Evolutionary conservation across 2,888 invertebrate genomes (phyloP).

Genomic region (Lepas anatifera): DNA sequence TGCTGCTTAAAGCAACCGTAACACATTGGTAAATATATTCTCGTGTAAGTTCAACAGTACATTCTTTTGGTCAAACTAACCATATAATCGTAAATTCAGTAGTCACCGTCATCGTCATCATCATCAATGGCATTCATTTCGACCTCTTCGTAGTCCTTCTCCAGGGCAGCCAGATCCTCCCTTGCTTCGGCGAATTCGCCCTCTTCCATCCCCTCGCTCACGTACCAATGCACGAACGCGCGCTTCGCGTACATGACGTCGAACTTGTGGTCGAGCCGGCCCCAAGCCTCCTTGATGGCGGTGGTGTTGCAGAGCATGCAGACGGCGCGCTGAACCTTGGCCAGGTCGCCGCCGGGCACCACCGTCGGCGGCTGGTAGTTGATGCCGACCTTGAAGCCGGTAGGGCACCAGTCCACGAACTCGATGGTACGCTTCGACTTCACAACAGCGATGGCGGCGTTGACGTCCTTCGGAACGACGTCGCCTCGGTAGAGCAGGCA

Average conservation of each 20-base stretch:
- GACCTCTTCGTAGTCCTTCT: constrained; percentile 37
- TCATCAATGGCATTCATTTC: constrained; percentile 34
- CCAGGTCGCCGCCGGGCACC: no score
- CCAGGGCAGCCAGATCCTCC: no score
- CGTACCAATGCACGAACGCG: constrained; percentile 80
- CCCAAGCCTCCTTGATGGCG: constrained; percentile 79
- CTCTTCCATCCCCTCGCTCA: constrained; percentile 71
- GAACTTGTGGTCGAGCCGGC: constrained; percentile 61
- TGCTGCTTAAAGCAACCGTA: not conserved
- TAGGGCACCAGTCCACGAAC: no score
- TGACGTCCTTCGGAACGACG: constrained; percentile 39
- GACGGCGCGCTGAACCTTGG: constrained; percentile 43
- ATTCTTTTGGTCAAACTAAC: not conserved
- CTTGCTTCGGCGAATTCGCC: constrained; percentile 82
- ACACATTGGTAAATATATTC: not conserved
- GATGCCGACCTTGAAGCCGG: no score
- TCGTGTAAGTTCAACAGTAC: not conserved
- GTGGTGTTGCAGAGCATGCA: no score
- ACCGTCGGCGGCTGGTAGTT: no score
- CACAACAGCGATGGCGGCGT: constrained; percentile 34
- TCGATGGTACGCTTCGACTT: constrained; percentile 28
- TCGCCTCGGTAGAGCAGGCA: constrained; percentile 60
- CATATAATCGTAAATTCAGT: constrained; percentile 39
- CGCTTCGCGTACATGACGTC: constrained; percentile 67
- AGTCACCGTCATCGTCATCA: constrained; percentile 58